A percentile compares a stretch with the other conserved stretches of the same genome.
Evolutionary conservation across 2,797 vertebrate genomes (phyloP).

Genomic region (Diceros bicornis): DNA sequence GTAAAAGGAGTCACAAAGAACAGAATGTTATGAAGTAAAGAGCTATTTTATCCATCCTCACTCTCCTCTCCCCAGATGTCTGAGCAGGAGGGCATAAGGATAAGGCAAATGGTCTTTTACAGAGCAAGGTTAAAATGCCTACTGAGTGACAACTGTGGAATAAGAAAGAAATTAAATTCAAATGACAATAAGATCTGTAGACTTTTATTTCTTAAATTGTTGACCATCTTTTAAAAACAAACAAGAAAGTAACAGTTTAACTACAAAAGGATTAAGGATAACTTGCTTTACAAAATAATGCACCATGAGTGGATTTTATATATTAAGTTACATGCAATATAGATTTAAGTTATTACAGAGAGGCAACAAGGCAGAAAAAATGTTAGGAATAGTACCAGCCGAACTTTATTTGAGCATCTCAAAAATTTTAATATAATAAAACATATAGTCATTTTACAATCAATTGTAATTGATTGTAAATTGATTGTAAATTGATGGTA

Average conservation of each 20-base stretch:
- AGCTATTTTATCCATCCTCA: constrained; percentile 60
- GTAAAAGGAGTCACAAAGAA: constrained; percentile 66
- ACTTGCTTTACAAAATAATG: constrained; percentile 46
- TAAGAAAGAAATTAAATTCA: constrained; percentile 41
- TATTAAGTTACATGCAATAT: neutral
- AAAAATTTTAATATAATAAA: constrained; percentile 61
- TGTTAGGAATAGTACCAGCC: neutral
- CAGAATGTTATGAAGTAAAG: constrained; percentile 70
- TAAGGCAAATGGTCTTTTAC: constrained; percentile 43
- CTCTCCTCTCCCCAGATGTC: neutral
- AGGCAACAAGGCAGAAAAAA: constrained; percentile 46
- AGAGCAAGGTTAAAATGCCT: constrained; percentile 36
- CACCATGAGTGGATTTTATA: constrained; percentile 10
- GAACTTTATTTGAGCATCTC: constrained; percentile 53
- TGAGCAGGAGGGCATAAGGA: neutral
- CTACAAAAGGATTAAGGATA: constrained; percentile 24
- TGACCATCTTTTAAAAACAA: constrained; percentile 58
- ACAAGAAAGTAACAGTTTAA: neutral
- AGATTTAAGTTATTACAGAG: constrained; percentile 2
- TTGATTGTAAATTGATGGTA: too few relatives aligned
- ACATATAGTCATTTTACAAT: constrained; percentile 4
- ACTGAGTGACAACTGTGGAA: neutral
- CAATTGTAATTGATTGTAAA: too few relatives aligned
- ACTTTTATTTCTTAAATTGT: constrained; percentile 50
- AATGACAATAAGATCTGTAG: neutral